These are phyloP conservation scores for Entomyzon cyanotis DNA, from an alignment of 2,113 vertebrate species.

Conservation along the genomic window DNA sequence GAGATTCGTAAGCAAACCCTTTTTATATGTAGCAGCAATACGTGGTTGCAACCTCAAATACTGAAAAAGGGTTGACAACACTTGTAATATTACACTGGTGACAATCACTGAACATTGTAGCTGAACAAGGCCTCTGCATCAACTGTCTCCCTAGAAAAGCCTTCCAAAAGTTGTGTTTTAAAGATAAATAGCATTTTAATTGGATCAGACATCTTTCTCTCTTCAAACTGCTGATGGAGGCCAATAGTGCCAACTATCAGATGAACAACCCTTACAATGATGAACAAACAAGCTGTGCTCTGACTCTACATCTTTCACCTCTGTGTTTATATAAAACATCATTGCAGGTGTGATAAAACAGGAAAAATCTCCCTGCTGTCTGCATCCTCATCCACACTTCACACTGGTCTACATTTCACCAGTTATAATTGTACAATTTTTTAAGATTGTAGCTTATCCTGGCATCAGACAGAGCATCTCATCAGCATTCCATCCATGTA, in stretches of 20 bases:
- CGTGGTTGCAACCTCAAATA: neutral
- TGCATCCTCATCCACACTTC: neutral
- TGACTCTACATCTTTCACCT: neutral
- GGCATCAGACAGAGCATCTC: neutral
- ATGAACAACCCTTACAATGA: neutral
- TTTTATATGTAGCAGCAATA: neutral
- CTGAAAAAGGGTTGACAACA: neutral
- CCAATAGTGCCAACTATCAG: neutral
- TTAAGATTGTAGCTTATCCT: neutral
- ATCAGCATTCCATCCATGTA: neutral
- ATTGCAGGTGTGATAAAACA: neutral
- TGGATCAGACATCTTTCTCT: neutral
- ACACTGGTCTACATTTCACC: neutral
- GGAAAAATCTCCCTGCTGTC: neutral
- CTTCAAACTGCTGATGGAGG: neutral
- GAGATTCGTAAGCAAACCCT: neutral
- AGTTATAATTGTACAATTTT: neutral
- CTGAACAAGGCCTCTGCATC: neutral
- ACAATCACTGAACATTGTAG: neutral
- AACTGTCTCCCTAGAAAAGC: neutral
- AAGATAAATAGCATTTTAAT: slow-evolving; percentile 20
- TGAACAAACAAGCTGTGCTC: neutral
- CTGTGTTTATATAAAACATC: neutral
- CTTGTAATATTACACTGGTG: neutral
- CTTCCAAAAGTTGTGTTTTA: neutral